A percentile compares a stretch with the other conserved stretches of the same genome.
phyloP scores from a whole-genome alignment of 2,888 invertebrate species.

The Tortrix viridana region DNA sequence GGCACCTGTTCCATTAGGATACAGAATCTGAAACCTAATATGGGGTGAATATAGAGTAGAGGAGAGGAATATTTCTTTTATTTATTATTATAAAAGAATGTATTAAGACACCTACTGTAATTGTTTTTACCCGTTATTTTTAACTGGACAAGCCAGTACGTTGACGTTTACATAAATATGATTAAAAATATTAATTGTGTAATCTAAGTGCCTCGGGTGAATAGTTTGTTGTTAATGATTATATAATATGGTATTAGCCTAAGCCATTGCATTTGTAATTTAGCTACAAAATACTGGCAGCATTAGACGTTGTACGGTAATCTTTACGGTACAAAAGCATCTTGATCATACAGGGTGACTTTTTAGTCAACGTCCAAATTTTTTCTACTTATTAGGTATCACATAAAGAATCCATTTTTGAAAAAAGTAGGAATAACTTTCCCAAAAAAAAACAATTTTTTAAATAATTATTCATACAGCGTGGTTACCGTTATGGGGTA shows the following conservation, averaged over 20 bases:
- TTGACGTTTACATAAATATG: conserved; percentile 50
- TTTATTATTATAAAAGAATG: conserved; percentile 64
- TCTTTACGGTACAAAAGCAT: background rate
- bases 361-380: too few relatives aligned
- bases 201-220: conserved; percentile 48
- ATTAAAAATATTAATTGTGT: conserved; percentile 61
- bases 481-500: too few relatives aligned
- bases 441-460: too few relatives aligned
- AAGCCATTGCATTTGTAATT: conserved; percentile 77
- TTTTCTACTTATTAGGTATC: too few relatives aligned
- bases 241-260: conserved; percentile 67
- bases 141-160: conserved; percentile 65
- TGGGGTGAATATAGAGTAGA: conserved; percentile 43
- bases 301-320: conserved; percentile 10
- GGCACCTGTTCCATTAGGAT: conserved; percentile 60
- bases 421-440: too few relatives aligned
- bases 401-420: too few relatives aligned
- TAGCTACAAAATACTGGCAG: conserved; percentile 67
- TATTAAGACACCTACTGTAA: conserved; percentile 58
- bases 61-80: conserved; percentile 66
- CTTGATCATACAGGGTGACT: too few relatives aligned
- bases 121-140: conserved; percentile 47
- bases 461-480: too few relatives aligned
- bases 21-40: conserved; percentile 52
- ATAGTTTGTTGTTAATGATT: conserved; percentile 57